Evolutionary conservation across 2,797 vertebrate species (phyloP).

Genomic region (Amniataba percoides): DNA sequence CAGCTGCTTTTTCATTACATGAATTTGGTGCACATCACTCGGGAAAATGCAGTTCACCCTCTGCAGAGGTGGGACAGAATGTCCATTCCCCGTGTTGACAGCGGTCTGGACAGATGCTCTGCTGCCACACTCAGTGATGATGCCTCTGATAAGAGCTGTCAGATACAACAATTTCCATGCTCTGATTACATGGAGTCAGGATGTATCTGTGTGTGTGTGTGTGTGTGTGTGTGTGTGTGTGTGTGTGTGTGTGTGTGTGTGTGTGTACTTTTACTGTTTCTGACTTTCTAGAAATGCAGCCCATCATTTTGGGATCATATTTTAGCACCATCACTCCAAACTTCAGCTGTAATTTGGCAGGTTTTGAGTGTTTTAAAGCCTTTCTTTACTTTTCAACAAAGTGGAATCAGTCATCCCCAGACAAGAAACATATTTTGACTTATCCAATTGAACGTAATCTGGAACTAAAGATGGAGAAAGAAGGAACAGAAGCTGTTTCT

Average conservation of each 20-base stretch:
- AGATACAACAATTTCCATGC: background rate
- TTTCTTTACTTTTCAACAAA: constrained; percentile 8
- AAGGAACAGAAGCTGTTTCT: background rate
- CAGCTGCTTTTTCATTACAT: background rate
- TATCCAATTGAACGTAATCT: background rate
- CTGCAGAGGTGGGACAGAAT: constrained; percentile 9
- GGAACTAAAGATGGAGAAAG: no score
- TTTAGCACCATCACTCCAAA: background rate
- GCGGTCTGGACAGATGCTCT: background rate
- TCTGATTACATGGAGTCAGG: background rate
- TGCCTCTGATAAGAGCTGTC: constrained; percentile 2
- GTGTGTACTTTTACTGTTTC: background rate
- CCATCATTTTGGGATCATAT: background rate
- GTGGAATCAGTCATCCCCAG: constrained; percentile 3
- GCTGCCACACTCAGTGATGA: background rate
- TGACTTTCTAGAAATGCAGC: no score
- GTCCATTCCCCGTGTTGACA: background rate
- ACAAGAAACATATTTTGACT: background rate
- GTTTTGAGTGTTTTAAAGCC: background rate
- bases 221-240: background rate
- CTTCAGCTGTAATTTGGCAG: background rate
- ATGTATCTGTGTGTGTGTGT: no score
- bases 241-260: background rate
- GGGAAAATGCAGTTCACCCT: constrained; percentile 24
- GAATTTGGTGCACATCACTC: constrained; percentile 16